Percentiles rank a stretch among this genome's conserved stretches.
These are phyloP conservation scores for Ammodytes marinus DNA, from an alignment of 2,113 vertebrate genomes.

Conservation along the genomic window DNA sequence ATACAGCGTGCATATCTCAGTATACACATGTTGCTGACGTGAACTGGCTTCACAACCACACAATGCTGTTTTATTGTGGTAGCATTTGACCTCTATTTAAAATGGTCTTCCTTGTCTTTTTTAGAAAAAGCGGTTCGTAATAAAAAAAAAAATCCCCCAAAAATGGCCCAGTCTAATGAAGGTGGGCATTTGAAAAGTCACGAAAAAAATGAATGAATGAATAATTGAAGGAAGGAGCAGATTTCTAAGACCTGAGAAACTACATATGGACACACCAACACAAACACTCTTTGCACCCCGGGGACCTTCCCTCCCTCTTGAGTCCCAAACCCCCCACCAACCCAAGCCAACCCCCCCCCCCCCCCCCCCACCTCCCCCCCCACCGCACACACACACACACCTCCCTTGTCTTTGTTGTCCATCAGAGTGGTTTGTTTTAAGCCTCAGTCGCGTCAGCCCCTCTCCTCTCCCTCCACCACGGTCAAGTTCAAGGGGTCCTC, in stretches of 20 bases:
- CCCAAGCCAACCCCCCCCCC: conserved; percentile 16
- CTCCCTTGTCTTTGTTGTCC: conserved; percentile 74
- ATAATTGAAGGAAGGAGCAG: not conserved
- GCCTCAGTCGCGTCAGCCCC: conserved; percentile 54
- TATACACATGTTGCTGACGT: conserved; percentile 23
- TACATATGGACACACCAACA: conserved; percentile 34
- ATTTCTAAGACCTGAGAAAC: conserved; percentile 27
- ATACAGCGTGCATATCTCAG: conserved; percentile 15
- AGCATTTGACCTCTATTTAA: not conserved
- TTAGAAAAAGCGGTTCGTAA: not conserved
- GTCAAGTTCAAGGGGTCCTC: conserved; percentile 85
- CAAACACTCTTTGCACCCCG: conserved; percentile 44
- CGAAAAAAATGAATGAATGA: not conserved
- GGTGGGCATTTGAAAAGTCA: not conserved
- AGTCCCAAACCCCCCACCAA: conserved; percentile 53
- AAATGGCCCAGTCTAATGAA: not conserved
- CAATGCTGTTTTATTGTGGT: conserved; percentile 23
- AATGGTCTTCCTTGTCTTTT: not conserved
- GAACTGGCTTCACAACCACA: conserved; percentile 8
- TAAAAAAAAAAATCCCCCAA: not conserved
- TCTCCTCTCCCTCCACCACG: conserved; percentile 60
- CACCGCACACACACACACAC: not conserved
- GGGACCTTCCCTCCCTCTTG: conserved; percentile 45
- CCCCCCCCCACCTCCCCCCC: not conserved
- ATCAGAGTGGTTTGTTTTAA: conserved; percentile 76